Base-by-base conservation (phyloP, 1,140 invertebrate species). In the Xylocopa sonorina region DNA sequence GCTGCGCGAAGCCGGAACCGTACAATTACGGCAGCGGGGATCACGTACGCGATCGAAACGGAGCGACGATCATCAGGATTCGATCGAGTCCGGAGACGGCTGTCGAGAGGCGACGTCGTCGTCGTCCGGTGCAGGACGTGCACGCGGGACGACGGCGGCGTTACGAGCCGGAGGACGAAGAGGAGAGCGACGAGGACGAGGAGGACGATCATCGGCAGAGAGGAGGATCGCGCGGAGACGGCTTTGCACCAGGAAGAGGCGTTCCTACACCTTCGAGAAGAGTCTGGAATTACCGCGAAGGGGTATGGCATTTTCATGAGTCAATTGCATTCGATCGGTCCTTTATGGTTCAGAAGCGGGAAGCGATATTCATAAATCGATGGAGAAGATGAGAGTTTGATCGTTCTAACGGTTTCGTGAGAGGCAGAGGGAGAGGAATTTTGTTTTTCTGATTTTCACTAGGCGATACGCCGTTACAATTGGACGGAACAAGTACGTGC, bases 221-320 rank as follows among this genome's bases (percentile, higher is more conserved):
- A 83, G 63, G 43, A 2, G 63, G 43, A 2, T 60, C 73, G 84
- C 69, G 60, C 77, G 80, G 55, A 21, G 84, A 68, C 12, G 82
- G 77, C 80, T 81, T 80, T 81, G 66, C 24, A 21, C 41, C 83
- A 34, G 60, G 48, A 41, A 85, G 83, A 76, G 66, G 78, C 72
- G 84, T 75, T 34, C 67, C 80, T 29, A 91, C 86, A 80, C 91
- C 91, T 32, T 83, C 88, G 27, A 88, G 90, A 72, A 88, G 86
- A 78, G 50, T 89, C 38, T 92, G 90, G 91, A 90, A 88, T 67
- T 90, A 90, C 38, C 87, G 88, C 75, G 90, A 92, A 75, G 89
- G 88, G 92, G 92, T 92, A 92, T 84, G 87, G 85, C 80, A 85
- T 76, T 84, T 87, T 87, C 82, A 84, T 82, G 85, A 86, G 80